Evolutionary conservation across 2,113 vertebrate species (phyloP).

Genomic region (Eonycteris spelaea): DNA sequence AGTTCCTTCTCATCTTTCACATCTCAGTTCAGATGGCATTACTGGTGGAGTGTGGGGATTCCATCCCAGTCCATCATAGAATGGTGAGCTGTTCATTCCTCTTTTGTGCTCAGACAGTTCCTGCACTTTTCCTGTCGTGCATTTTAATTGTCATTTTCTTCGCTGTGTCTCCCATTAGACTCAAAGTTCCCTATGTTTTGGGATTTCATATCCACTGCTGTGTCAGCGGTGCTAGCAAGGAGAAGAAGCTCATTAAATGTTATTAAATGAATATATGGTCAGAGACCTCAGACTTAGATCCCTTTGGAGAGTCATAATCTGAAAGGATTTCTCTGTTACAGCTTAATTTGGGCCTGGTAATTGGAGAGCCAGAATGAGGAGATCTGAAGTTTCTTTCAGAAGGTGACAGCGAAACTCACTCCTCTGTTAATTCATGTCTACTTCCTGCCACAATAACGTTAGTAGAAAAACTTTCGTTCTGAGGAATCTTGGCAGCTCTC

Average conservation of each 20-base stretch:
- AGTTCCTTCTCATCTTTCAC: neutral
- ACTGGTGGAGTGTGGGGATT: neutral
- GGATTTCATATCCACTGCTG: neutral
- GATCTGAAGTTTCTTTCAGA: neutral
- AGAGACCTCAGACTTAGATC: neutral
- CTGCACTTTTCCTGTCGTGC: neutral
- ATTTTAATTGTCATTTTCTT: neutral
- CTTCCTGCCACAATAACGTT: neutral
- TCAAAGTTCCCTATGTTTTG: neutral
- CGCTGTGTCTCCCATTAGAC: neutral
- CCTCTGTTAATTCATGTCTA: neutral
- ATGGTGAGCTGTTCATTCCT: neutral
- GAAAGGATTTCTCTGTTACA: slow-evolving; percentile 1
- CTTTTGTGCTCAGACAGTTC: neutral
- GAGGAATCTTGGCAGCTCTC: fast-evolving
- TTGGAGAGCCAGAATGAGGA: neutral
- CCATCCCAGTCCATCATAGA: neutral
- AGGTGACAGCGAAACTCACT: neutral
- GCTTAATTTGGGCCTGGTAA: neutral
- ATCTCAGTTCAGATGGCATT: neutral
- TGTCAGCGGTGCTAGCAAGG: neutral
- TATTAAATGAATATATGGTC: neutral
- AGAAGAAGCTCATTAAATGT: neutral
- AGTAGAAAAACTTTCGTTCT: neutral
- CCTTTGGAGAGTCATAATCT: neutral